Evolutionary conservation across 2,113 vertebrate species (phyloP), one percentile per base, ranked within the genome.

Genomic region (Kryptolebias marmoratus): DNA sequence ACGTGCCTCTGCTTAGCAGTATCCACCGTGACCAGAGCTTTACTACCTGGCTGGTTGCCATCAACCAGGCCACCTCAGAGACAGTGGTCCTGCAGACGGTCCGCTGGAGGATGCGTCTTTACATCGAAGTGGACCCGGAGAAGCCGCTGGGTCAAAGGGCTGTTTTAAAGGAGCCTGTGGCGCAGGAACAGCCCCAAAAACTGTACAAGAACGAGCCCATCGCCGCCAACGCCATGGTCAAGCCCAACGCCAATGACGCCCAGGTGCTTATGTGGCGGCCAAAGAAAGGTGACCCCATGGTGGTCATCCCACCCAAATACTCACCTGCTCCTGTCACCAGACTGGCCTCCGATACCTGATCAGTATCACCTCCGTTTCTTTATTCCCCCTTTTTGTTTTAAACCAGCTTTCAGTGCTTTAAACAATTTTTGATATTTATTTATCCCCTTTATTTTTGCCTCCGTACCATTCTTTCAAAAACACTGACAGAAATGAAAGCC

Each of bases 191-290:
- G 90, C 98, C 97, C 11, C 95, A 95, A 72, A 91, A 99, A 81
- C 94, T 97, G 52, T 94, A 84, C 89, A 97, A 95, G 89, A 98
- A 98, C 0, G 96, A 98, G 89, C 91, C 95, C 82, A 97, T 99
- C 86, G 94, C 96, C 11, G 75, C 95, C 47, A 97, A 97, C 30
- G 97, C 96, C 91, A 95, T 97, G 91, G 94, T 96, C 91, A 98
- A 98, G 88, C 98, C 98, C 88, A 99, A 99, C 10, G 98, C 98
- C 94, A 99, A 99, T 2, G 97, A 99, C 1, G 98, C 98, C 61
- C 98, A 99, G 93, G 97, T 98, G 82, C 96, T 99, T 84, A 98
- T 99, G 97, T 99, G 97, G 98, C 94, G 97, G 92, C 98, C 97
- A 90, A 96, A 93, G 83, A 94, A 88, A 0, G 96, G 96, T 69